Evolutionary conservation across 1,140 invertebrate species (phyloP).

Genomic region (Palaemon carinicauda): DNA sequence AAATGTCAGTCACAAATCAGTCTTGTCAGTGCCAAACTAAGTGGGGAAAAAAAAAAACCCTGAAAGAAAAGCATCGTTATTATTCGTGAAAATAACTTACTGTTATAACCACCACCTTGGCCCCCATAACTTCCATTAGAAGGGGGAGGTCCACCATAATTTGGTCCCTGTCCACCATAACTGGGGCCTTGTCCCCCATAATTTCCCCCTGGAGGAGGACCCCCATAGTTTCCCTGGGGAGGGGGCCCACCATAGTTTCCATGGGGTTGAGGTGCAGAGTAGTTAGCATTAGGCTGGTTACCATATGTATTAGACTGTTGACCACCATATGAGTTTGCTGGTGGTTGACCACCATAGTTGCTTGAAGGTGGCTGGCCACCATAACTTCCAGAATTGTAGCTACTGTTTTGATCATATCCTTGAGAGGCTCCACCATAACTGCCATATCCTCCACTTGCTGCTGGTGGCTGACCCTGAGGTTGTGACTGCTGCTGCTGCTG

Average conservation of each 20-base stretch:
- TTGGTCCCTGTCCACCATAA: constrained; percentile 47
- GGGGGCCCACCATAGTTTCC: constrained; percentile 55
- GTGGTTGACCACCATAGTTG: constrained; percentile 47
- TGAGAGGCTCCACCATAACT: constrained; percentile 34
- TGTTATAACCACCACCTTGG: constrained; percentile 57
- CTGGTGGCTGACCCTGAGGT: constrained; percentile 14
- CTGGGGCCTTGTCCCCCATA: constrained; percentile 43
- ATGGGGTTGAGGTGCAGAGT: constrained; percentile 39
- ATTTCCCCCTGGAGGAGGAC: constrained; percentile 34
- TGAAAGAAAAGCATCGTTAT: constrained; percentile 24
- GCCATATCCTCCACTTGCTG: constrained; percentile 51
- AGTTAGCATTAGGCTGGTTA: constrained; percentile 47
- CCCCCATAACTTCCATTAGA: constrained; percentile 53
- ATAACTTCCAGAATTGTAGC: constrained; percentile 27
- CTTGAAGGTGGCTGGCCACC: constrained; percentile 31
- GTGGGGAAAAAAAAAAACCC: neutral
- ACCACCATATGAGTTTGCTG: constrained; percentile 40
- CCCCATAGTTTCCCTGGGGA: constrained; percentile 40
- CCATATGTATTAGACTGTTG: constrained; percentile 50
- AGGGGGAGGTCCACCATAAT: constrained; percentile 48
- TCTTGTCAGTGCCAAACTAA: constrained; percentile 46
- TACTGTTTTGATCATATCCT: constrained; percentile 22
- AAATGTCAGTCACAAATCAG: constrained; percentile 39
- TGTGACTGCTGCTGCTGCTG: constrained; percentile 37
- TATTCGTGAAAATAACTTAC: constrained; percentile 39